A percentile compares a stretch with the other conserved stretches of the same genome.
These are phyloP conservation scores for Fissipunctia ypsillon DNA, from an alignment of 2,888 invertebrate species.

Conservation along the genomic window DNA sequence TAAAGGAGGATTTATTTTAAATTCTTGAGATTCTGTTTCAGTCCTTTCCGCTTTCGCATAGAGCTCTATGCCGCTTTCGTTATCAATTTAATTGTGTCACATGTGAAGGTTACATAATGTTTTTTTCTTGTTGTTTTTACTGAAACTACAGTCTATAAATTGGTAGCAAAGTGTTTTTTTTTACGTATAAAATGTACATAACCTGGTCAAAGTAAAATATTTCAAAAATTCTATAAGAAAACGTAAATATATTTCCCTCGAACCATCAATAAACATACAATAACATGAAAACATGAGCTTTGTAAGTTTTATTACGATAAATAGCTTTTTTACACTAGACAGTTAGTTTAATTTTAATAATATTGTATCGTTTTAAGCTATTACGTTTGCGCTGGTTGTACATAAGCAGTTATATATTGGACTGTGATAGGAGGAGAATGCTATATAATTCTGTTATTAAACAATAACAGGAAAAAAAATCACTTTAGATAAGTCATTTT, in stretches of 20 bases:
- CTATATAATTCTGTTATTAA: slow-evolving; percentile 43
- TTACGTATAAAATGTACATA: neutral
- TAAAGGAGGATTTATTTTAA: neutral
- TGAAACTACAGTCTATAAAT: neutral
- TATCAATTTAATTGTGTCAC: too few species aligned
- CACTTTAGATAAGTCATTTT: slow-evolving; percentile 21
- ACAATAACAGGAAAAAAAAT: slow-evolving; percentile 11
- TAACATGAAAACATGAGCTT: slow-evolving; percentile 80
- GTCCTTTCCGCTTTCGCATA: too few species aligned
- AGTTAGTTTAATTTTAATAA: slow-evolving; percentile 64
- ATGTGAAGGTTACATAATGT: too few species aligned
- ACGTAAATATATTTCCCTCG: neutral
- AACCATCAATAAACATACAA: slow-evolving; percentile 50
- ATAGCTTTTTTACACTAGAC: slow-evolving; percentile 81
- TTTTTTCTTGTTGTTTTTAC: neutral
- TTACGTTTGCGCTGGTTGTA: slow-evolving; percentile 59
- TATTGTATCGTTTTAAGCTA: slow-evolving; percentile 59
- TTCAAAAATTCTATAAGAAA: neutral
- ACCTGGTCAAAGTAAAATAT: slow-evolving; percentile 7
- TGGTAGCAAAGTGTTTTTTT: neutral
- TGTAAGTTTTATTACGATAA: slow-evolving; percentile 77
- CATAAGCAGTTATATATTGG: slow-evolving; percentile 52
- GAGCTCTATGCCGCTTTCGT: too few species aligned
- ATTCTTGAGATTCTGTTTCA: neutral
- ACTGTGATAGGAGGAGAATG: slow-evolving; percentile 51